Conservation (phyloP, 2,113 vertebrate species). For the Pycnonotus jocosus region DNA sequence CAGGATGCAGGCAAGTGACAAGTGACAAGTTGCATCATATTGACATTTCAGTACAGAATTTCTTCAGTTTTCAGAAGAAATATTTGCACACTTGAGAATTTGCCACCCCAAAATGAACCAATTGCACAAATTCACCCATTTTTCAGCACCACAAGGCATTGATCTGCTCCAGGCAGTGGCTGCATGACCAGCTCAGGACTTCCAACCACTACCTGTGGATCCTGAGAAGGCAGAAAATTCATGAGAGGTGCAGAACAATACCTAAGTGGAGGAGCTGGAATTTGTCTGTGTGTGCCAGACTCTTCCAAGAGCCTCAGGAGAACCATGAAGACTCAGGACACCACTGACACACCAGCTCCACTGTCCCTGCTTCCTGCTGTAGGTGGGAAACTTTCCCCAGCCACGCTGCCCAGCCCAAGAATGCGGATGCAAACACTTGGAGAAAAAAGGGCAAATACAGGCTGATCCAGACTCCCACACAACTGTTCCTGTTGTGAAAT, state of each 20-base stretch:
- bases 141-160: neutral
- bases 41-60: neutral
- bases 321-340: neutral
- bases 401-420: neutral
- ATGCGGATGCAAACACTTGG: neutral
- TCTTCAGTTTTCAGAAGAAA: neutral
- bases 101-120: accelerated
- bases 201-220: neutral
- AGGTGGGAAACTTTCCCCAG: neutral
- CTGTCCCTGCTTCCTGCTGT: neutral
- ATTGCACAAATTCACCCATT: neutral
- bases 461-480: neutral
- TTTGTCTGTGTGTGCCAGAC: neutral
- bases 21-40: accelerated
- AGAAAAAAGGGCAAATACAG: neutral
- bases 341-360: neutral
- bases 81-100: neutral
- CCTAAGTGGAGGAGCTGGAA: neutral
- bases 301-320: neutral
- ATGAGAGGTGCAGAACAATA: neutral
- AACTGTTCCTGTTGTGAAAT: neutral
- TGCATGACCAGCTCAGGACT: neutral
- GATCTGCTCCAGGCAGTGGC: neutral
- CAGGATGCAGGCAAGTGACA: neutral
- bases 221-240: neutral